Evolutionary conservation across 2,888 invertebrate genomes (phyloP), one percentile per base, ranked within the genome.

Genomic region (Parnassius glacialis): DNA sequence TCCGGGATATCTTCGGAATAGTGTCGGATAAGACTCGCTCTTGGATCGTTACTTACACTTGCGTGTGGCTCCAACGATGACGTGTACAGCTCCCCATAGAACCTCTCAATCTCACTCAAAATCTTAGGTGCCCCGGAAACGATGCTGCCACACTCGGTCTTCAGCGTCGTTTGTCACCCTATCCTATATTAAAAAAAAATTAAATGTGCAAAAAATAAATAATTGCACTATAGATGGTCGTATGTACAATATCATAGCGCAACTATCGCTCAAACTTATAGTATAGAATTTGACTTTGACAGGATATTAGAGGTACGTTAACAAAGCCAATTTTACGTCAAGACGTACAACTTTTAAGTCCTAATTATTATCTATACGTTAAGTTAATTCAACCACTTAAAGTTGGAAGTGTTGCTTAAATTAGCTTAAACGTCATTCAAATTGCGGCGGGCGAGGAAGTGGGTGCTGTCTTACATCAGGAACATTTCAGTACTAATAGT

Each of bases 221-320:
- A 3, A 9, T 0, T 61, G 70, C 83, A 77, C 75, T 20, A 10
- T 43, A 47, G 57, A 65, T 48, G 0, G 65, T 61, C 75, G 83
- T 56, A 67, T 59, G 61, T 3, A 57, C 44, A 65, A 75, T 64
- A 62, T 74, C 73, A 71, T 71, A 69, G 59, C 48, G 54, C 61
- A 66, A 67, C 68, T 69, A 70, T 78, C 74, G 74, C 68, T 72
- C 75, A 75, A 78, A 80, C 76, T 76, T 73, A 77, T 78, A 76
- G 81, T 78, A 76, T 81, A 81, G 76, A 83, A 81, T 82, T 81
- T 83, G 84, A 85, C 85, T 87, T 84, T 86, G 84, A 83, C 81
- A 78, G 79, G 84, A 81, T 82, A 84, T 85, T 74, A 76, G 73
- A 71, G 72, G 80, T 77, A 80, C 59, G 62, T 52, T 61, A 80